phyloP scores from a whole-genome alignment of 2,113 vertebrate species.

The Tetraodon nigroviridis region DNA sequence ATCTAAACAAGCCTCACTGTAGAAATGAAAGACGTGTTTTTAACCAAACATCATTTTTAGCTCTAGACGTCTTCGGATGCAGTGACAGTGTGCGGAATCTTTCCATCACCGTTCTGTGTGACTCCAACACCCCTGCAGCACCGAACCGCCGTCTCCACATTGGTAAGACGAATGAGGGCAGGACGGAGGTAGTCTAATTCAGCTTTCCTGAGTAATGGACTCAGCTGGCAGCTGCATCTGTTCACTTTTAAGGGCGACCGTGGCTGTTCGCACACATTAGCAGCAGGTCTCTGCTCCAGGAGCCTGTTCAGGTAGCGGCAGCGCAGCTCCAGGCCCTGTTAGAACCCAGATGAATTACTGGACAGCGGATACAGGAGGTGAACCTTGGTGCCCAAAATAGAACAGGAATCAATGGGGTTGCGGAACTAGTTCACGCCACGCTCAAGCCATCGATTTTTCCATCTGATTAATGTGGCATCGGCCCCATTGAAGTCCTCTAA shows the following conservation, averaged over 20 bases:
- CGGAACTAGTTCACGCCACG: slow-evolving; percentile 33
- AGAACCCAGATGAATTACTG: slow-evolving; percentile 49
- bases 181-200: slow-evolving; percentile 49
- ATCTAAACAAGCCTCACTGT: too few species aligned
- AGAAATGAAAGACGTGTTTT: background rate
- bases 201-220: slow-evolving; percentile 59
- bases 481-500: slow-evolving; percentile 51
- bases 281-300: slow-evolving; percentile 59
- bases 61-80: too few species aligned
- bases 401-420: slow-evolving; percentile 62
- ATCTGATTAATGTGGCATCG: slow-evolving; percentile 57
- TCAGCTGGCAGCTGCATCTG: slow-evolving; percentile 66
- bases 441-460: slow-evolving; percentile 67
- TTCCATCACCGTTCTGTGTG: slow-evolving; percentile 15
- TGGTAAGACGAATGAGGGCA: slow-evolving; percentile 46
- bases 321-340: slow-evolving; percentile 41
- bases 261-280: slow-evolving; percentile 56
- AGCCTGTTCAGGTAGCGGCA: slow-evolving; percentile 51
- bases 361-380: slow-evolving; percentile 51
- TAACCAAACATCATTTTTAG: background rate
- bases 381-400: slow-evolving; percentile 57
- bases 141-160: slow-evolving; percentile 27
- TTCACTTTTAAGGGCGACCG: slow-evolving; percentile 47
- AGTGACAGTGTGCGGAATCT: background rate
- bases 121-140: slow-evolving; percentile 11